These are phyloP conservation scores for Tetramorium parvispinum DNA, from an alignment of 1,140 invertebrate genomes.

Conservation along the genomic window DNA sequence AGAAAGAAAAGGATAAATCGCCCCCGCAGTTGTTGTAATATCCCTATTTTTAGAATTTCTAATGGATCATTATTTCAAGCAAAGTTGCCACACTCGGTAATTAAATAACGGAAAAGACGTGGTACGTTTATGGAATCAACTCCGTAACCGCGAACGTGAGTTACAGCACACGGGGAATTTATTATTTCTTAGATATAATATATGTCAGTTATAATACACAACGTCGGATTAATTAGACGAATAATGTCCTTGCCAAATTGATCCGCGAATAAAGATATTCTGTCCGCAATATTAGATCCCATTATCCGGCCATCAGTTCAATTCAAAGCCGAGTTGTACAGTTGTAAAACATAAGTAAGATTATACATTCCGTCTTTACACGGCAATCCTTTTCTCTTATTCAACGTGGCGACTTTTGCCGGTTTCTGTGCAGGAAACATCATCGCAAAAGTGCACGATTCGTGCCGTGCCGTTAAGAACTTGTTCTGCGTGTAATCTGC, in stretches of 20 bases:
- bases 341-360: not conserved
- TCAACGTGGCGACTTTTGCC: constrained; percentile 22
- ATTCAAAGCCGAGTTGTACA: not conserved
- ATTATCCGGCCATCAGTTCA: not conserved
- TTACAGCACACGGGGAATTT: not conserved
- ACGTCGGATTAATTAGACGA: not conserved
- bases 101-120: constrained; percentile 42
- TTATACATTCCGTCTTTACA: constrained; percentile 6
- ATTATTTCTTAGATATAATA: constrained; percentile 17
- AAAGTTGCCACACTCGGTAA: constrained; percentile 27
- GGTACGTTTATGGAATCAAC: constrained; percentile 8
- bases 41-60: constrained; percentile 31
- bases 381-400: not conserved
- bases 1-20: not conserved
- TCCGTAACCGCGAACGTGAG: not conserved
- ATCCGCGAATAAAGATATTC: not conserved
- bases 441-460: constrained; percentile 26
- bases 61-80: constrained; percentile 40
- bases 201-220: not conserved
- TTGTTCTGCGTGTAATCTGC: constrained; percentile 37
- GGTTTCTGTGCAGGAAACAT: constrained; percentile 18
- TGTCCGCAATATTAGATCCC: not conserved
- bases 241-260: not conserved
- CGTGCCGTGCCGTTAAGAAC: constrained; percentile 43
- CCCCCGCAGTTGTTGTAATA: not conserved